Conservation (phyloP, 2,113 vertebrate genomes). For the Heterochromis multidens region DNA sequence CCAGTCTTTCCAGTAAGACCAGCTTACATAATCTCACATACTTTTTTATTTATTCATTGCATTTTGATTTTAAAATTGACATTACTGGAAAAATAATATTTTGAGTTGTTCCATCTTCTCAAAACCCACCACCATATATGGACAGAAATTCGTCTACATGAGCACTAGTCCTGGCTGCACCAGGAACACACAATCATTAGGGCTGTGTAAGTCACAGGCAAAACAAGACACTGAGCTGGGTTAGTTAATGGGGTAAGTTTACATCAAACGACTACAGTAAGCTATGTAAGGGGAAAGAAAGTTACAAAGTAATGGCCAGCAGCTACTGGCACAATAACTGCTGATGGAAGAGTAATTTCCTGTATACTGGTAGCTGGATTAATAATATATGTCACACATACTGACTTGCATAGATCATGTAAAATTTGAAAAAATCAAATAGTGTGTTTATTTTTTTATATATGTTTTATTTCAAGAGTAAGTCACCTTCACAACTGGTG, state of each 20-base stretch:
- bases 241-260: neutral
- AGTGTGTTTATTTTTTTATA: no score
- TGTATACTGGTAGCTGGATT: no score
- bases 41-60: fast-evolving
- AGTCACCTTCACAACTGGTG: no score
- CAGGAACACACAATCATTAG: neutral
- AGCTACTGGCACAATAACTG: no score
- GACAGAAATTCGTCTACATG: no score
- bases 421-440: no score
- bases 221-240: neutral
- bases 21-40: neutral
- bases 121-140: neutral
- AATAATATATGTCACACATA: no score
- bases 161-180: neutral
- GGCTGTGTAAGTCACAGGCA: no score
- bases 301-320: no score
- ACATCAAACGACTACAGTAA: neutral
- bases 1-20: neutral
- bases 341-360: no score
- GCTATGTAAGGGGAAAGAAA: fast-evolving
- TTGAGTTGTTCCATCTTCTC: neutral
- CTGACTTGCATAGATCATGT: no score
- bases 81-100: neutral
- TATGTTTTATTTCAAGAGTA: no score
- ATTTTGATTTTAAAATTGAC: neutral